These are phyloP conservation scores for Cyprinodon diabolis DNA, from an alignment of 2,797 vertebrate species.

Conservation along the genomic window DNA sequence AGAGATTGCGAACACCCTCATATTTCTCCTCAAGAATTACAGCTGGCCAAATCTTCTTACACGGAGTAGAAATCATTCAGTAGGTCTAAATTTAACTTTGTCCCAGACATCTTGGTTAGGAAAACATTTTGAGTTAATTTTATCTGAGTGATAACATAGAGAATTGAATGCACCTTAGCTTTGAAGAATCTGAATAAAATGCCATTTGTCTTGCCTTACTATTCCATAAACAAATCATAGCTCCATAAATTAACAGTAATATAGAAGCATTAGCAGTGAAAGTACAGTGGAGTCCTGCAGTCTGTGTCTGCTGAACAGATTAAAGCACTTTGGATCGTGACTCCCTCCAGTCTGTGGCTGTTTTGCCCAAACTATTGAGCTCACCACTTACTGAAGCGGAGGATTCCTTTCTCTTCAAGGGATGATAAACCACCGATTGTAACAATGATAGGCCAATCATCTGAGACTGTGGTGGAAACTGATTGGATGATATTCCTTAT, in stretches of 20 bases:
- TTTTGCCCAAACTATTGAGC: slow-evolving; percentile 56
- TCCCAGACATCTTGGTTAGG: too few species aligned
- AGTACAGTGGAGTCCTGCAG: slow-evolving; percentile 22
- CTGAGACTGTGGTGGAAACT: slow-evolving; percentile 54
- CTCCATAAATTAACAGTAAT: slow-evolving; percentile 18
- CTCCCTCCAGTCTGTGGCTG: slow-evolving; percentile 47
- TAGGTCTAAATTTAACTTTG: too few species aligned
- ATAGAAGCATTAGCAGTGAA: slow-evolving; percentile 26
- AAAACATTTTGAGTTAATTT: not conserved
- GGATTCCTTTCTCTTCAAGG: slow-evolving; percentile 64
- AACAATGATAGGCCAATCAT: slow-evolving; percentile 66
- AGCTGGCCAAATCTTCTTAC: too few species aligned
- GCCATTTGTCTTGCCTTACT: slow-evolving; percentile 6
- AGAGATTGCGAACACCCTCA: too few species aligned
- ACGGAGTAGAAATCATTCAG: too few species aligned
- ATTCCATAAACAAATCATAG: slow-evolving; percentile 27
- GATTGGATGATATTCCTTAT: slow-evolving; percentile 60
- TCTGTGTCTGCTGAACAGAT: slow-evolving; percentile 68
- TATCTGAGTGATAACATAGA: not conserved
- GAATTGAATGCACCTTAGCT: not conserved
- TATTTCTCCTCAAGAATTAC: too few species aligned
- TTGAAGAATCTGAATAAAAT: slow-evolving; percentile 2
- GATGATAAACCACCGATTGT: slow-evolving; percentile 67
- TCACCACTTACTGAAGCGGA: slow-evolving; percentile 62
- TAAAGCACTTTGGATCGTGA: slow-evolving; percentile 59